Evolutionary conservation across 92 coral and sea anemone genomes (phyloP), one percentile per base, ranked within the genome.

Genomic region (Actinernus sp.): DNA sequence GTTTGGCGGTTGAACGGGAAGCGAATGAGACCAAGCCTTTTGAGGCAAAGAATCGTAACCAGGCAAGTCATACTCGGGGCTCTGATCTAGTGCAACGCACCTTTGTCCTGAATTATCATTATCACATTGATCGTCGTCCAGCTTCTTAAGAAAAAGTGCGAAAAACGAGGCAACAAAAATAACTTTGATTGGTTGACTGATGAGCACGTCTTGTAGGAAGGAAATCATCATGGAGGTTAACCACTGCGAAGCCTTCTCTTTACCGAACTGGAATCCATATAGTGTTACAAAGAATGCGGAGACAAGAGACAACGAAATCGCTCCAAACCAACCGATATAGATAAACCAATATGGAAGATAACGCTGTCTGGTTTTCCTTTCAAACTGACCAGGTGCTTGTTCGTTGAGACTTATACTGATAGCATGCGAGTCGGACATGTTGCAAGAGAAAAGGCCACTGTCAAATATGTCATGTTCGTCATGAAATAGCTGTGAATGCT

Each of bases 201-300:
- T 52, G 24, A 95, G 48, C 9, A 87, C 52, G 52, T 95, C 99
- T 27, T 82, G 77, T 23, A 84, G 16, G 18, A 83, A 30, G 31
- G 97, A 87, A 27, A 91, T 60, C 14, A 87, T 1, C 1, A 91
- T 70, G 2, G 99, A 87, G 2, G 88, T 49, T 3, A 95, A 71
- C 99, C 97, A 95, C 13, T 87, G 92, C 1, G 88, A 25, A 23
- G 91, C 76, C 23, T 83, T 76, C 31, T 92, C 90, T 33, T 77
- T 68, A 2, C 86, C 88, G 54, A 87, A 95, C 34, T 84, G 70
- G 37, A 87, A 77, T 11, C 99, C 97, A 44, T 87, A 87, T 12
- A 81, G 50, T n/a, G 61, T 56, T 10, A 92, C 93, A 53, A 93
- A 81, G 27, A 85, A 61, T 25, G 91, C 92, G 21, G 94, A 93